phyloP scores from a whole-genome alignment of 1,140 invertebrate genomes.

The Druon quercuslanigerum region DNA sequence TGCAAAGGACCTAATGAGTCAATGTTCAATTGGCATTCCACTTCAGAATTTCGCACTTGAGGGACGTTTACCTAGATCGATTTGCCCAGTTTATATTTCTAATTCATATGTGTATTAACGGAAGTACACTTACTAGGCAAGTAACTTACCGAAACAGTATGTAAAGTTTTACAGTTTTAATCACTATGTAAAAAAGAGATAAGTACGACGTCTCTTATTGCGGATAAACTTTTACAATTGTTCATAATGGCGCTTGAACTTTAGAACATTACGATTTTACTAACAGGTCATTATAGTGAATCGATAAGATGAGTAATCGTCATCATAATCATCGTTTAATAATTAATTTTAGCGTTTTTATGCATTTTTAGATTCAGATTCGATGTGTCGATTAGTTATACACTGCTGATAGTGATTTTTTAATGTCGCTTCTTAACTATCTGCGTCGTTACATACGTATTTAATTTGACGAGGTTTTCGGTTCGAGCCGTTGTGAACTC shows the following conservation, averaged over 20 bases:
- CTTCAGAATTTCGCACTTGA: background rate
- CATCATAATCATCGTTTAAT: background rate
- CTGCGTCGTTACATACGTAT: no score
- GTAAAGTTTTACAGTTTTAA: no score
- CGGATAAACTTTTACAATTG: constrained; percentile 8
- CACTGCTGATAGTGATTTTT: no score
- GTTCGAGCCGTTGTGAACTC: no score
- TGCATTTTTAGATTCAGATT: background rate
- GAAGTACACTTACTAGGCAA: background rate
- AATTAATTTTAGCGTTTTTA: constrained; percentile 1
- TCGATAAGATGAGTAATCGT: constrained; percentile 3
- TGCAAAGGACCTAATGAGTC: background rate
- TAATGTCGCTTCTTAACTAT: no score
- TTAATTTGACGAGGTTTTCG: no score
- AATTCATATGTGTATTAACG: background rate
- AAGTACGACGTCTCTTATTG: background rate
- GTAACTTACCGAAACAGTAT: constrained; percentile 26
- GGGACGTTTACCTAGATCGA: background rate
- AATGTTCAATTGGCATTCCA: constrained; percentile 17
- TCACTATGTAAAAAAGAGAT: no score
- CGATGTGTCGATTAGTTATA: no score
- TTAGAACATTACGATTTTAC: constrained; percentile 3
- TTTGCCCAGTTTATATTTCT: constrained; percentile 9
- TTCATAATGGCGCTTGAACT: constrained; percentile 3
- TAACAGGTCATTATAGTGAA: constrained; percentile 10